Percentiles rank a stretch among this genome's conserved stretches.
Conservation (phyloP, 2,113 vertebrate genomes). For the Aplodontia rufa region DNA sequence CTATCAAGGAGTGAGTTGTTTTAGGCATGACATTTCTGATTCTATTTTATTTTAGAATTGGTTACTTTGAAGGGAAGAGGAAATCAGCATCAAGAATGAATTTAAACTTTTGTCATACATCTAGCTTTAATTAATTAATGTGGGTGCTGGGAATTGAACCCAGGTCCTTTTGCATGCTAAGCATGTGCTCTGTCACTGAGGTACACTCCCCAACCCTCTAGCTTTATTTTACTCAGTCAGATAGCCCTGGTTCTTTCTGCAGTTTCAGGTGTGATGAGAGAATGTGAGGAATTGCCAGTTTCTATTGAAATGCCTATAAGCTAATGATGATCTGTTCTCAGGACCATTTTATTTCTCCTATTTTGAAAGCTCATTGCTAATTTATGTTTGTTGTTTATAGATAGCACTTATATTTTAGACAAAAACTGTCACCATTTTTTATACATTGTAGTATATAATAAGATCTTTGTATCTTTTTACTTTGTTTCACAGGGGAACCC, state of each 20-base stretch:
- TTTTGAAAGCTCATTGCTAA: constrained; percentile 1
- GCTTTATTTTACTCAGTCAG: not conserved
- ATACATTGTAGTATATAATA: not conserved
- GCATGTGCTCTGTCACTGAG: not conserved
- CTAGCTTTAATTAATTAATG: not conserved
- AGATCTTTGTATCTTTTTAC: not conserved
- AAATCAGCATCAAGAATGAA: constrained; percentile 20
- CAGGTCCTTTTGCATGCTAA: not conserved
- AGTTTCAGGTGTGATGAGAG: not conserved
- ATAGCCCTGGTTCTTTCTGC: not conserved
- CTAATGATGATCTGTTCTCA: not conserved
- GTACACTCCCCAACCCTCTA: not conserved
- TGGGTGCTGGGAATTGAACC: not conserved
- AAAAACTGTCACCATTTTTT: constrained; percentile 9
- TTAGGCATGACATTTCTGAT: not conserved
- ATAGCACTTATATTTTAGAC: not conserved
- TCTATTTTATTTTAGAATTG: not conserved
- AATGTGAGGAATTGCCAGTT: constrained; percentile 29
- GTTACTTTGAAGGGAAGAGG: not conserved
- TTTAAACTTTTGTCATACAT: not conserved
- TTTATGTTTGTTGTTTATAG: constrained; percentile 34
- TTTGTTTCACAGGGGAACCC: not conserved
- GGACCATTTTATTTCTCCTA: not conserved
- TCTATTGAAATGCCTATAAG: not conserved
- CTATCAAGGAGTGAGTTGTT: not conserved